A percentile compares a stretch with the other conserved stretches of the same genome.
These are phyloP conservation scores for Pipistrellus pipistrellus DNA, from an alignment of 2,797 vertebrate genomes.

Conservation along the genomic window DNA sequence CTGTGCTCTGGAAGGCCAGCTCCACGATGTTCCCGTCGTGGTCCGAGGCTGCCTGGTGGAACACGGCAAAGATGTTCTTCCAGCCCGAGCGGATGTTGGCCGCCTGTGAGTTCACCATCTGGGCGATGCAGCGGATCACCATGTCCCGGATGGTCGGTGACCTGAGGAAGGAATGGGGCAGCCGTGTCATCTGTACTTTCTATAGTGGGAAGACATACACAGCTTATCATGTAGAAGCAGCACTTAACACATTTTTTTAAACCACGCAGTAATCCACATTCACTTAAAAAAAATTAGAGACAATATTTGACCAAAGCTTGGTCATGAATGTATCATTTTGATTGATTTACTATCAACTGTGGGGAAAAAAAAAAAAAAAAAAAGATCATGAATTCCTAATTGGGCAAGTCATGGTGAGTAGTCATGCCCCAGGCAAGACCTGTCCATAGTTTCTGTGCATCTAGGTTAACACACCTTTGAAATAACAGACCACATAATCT, in stretches of 20 bases:
- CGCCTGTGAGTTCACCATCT: slow-evolving; percentile 98
- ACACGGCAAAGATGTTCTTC: slow-evolving; percentile 98
- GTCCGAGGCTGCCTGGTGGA: slow-evolving; percentile 97
- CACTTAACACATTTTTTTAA: not conserved
- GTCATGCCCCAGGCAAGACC: not conserved
- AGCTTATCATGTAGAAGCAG: not conserved
- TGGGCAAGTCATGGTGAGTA: not conserved
- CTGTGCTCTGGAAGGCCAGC: slow-evolving; percentile 96
- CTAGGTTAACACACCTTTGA: not conserved
- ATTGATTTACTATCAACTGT: not conserved
- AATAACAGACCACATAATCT: not conserved
- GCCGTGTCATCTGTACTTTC: not conserved
- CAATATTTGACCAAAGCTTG: not conserved
- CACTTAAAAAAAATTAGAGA: not conserved
- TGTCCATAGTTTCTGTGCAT: not conserved
- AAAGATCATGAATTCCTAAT: not conserved
- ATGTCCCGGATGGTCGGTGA: slow-evolving; percentile 97
- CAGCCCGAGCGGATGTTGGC: slow-evolving; percentile 97
- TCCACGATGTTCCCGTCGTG: slow-evolving; percentile 96
- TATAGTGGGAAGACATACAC: accelerated
- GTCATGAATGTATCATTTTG: not conserved
- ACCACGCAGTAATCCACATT: not conserved
- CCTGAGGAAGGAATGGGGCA: slow-evolving; percentile 82
- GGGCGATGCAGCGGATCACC: slow-evolving; percentile 97
- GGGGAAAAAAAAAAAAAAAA: not conserved